Percentiles rank a stretch among this genome's conserved stretches.
These are phyloP conservation scores for Scaptomyza montana DNA, from an alignment of 1,140 invertebrate species.

Conservation along the genomic window DNA sequence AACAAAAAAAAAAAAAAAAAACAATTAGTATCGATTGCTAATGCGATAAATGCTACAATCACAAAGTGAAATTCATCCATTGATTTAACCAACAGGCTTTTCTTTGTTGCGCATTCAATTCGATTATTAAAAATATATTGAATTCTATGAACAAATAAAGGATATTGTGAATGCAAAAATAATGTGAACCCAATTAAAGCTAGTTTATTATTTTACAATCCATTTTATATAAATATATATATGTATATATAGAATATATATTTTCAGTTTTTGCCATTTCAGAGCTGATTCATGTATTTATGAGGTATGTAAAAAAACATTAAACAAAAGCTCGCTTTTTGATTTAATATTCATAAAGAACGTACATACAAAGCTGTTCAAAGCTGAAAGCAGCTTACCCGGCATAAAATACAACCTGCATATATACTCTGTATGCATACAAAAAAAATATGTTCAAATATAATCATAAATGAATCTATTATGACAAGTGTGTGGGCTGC, in stretches of 20 bases:
- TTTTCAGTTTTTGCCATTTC: constrained; percentile 41
- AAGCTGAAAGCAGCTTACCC: constrained; percentile 65
- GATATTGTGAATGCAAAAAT: neutral
- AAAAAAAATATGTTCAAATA: constrained; percentile 44
- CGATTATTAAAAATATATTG: neutral
- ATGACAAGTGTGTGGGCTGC: constrained; percentile 77
- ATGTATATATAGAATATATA: too few relatives aligned
- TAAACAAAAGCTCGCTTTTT: constrained; percentile 30
- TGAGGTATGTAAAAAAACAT: constrained; percentile 60
- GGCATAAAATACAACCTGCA: constrained; percentile 59
- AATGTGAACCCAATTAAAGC: constrained; percentile 1
- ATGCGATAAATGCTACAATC: neutral
- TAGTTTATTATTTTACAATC: constrained; percentile 9
- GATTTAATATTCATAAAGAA: constrained; percentile 20
- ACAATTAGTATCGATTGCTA: constrained; percentile 3
- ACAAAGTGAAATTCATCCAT: neutral
- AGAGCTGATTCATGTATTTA: constrained; percentile 73
- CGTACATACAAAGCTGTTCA: constrained; percentile 55
- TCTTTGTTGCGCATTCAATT: constrained; percentile 1
- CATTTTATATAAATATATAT: too few relatives aligned
- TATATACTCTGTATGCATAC: constrained; percentile 12
- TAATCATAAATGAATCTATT: constrained; percentile 77
- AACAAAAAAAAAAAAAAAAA: neutral
- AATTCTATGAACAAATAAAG: neutral
- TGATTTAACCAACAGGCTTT: constrained; percentile 3